Conservation (phyloP, 2,797 vertebrate species). For the Etheostoma nigrum region DNA sequence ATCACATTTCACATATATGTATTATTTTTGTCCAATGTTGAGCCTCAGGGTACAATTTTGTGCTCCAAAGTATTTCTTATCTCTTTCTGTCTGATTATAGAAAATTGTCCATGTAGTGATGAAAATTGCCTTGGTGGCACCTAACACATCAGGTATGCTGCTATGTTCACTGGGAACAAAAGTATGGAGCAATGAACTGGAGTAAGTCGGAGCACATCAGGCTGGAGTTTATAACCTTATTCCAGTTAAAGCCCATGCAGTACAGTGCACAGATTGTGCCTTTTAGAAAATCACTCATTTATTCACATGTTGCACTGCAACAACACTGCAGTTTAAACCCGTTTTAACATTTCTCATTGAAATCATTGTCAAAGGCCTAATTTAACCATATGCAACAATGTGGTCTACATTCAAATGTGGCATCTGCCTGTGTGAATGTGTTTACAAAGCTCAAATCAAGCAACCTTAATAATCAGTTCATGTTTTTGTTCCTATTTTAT, state of each 20-base stretch:
- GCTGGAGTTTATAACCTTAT: neutral
- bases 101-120: neutral
- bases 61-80: conserved; percentile 18
- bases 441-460: neutral
- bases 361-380: too few species aligned
- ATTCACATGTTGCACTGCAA: neutral
- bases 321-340: neutral
- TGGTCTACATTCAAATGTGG: neutral
- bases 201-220: neutral
- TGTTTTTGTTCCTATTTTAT: neutral
- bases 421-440: neutral
- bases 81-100: conserved; percentile 32
- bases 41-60: conserved; percentile 9
- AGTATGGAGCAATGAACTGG: neutral
- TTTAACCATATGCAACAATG: neutral
- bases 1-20: conserved; percentile 4
- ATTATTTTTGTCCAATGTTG: neutral
- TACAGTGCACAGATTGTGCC: neutral
- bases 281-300: neutral
- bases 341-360: conserved; percentile 2
- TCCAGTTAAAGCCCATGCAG: neutral
- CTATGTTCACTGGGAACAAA: conserved; percentile 8
- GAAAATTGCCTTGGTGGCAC: neutral
- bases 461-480: neutral
- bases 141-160: neutral